phyloP scores from a whole-genome alignment of 2,888 invertebrate species.

The Apocheima hispidaria region DNA sequence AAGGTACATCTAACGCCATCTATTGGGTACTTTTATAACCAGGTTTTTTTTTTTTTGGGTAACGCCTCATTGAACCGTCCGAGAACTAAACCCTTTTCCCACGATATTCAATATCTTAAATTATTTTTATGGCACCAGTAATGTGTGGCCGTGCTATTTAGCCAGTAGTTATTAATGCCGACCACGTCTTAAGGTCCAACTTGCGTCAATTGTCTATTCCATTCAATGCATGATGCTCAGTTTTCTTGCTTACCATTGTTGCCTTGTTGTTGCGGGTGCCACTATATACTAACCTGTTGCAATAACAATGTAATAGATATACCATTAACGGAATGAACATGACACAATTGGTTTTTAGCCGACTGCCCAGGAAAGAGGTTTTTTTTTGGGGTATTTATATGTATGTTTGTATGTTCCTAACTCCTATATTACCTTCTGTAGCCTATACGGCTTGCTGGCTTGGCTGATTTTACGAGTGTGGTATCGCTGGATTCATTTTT shows the following conservation, averaged over 20 bases:
- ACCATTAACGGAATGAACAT: background rate
- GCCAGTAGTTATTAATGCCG: conserved; percentile 44
- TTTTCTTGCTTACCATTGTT: conserved; percentile 39
- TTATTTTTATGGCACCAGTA: conserved; percentile 5
- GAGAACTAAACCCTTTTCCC: conserved; percentile 1
- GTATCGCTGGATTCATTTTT: no score
- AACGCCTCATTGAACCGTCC: background rate
- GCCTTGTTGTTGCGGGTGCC: conserved; percentile 7
- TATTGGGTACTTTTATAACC: no score
- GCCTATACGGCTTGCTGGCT: no score
- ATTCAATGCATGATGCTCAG: conserved; percentile 37
- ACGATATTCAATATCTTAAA: conserved; percentile 9
- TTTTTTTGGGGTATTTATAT: no score
- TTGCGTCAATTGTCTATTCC: conserved; percentile 54
- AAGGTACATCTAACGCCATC: no score
- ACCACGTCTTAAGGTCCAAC: conserved; percentile 52
- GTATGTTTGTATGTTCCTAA: no score
- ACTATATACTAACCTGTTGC: conserved; percentile 25
- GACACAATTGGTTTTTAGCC: background rate
- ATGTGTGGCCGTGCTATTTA: conserved; percentile 7
- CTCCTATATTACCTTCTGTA: no score
- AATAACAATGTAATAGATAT: background rate
- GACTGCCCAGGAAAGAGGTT: no score
- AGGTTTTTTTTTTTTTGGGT: no score
- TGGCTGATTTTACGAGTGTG: no score